A percentile compares a stretch with the other conserved stretches of the same genome.
Evolutionary conservation across 2,797 vertebrate genomes (phyloP).

Genomic region (Platyrinchus mystaceus): DNA sequence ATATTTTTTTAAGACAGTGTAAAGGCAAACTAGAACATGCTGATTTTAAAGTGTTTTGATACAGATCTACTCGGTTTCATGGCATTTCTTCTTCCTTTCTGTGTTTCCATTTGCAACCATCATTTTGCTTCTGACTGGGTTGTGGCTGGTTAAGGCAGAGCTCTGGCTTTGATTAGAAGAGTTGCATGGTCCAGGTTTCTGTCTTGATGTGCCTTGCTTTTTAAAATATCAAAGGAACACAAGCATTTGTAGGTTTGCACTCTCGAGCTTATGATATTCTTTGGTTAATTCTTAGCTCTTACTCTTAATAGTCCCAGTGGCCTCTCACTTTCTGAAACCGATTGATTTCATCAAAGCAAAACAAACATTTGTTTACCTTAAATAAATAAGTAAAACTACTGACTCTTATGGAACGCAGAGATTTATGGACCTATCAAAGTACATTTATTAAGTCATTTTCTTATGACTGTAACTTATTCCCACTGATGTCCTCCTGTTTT

Average conservation of each 20-base stretch:
- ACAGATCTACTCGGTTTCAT: background rate
- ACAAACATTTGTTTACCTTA: background rate
- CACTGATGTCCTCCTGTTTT: background rate
- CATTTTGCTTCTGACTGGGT: background rate
- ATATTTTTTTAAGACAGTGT: background rate
- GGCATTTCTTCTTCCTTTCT: background rate
- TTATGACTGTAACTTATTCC: constrained; percentile 10
- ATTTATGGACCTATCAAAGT: constrained; percentile 18
- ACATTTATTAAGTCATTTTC: constrained; percentile 5
- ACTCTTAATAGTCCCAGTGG: background rate
- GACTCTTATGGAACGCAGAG: background rate
- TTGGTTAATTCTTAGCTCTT: background rate
- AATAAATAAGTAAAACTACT: background rate
- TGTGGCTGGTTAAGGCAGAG: accelerated
- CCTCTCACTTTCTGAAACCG: background rate
- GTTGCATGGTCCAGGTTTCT: background rate
- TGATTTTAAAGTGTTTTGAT: background rate
- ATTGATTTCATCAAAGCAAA: background rate
- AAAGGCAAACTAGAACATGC: background rate
- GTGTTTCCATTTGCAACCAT: background rate
- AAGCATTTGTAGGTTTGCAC: background rate
- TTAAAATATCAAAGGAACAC: background rate
- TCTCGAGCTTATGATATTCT: background rate
- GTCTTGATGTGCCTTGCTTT: background rate
- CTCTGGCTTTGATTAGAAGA: background rate